Evolutionary conservation across 2,113 vertebrate species (phyloP).

Genomic region (Origma solitaria): DNA sequence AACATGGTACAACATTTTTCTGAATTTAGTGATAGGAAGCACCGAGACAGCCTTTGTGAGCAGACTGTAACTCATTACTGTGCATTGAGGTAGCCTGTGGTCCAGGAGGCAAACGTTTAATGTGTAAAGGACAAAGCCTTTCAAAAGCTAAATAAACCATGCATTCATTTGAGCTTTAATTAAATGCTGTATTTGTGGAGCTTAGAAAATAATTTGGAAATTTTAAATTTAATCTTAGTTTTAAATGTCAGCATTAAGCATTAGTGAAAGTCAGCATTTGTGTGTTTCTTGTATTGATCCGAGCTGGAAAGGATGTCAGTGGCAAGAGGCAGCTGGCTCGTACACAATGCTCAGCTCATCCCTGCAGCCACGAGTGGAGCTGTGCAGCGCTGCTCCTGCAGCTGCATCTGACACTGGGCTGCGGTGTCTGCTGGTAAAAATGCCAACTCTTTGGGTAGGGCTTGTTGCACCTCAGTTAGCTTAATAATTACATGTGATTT

Average conservation of each 20-base stretch:
- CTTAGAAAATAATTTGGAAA: conserved; percentile 17
- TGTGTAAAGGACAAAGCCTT: conserved; percentile 7
- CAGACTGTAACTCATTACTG: not conserved
- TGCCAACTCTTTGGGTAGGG: not conserved
- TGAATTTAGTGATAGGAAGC: not conserved
- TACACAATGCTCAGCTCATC: not conserved
- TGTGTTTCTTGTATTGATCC: not conserved
- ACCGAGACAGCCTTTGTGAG: conserved; percentile 6
- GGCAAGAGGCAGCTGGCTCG: not conserved
- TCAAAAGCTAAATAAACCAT: not conserved
- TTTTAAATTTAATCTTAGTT: not conserved
- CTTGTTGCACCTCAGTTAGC: not conserved
- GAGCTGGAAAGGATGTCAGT: not conserved
- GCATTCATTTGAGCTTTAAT: conserved; percentile 28
- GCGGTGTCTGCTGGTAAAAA: not conserved
- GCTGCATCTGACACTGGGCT: not conserved
- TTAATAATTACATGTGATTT: not conserved
- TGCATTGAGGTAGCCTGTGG: not conserved
- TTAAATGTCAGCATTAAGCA: not conserved
- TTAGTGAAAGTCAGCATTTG: not conserved
- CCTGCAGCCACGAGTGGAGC: fast-evolving
- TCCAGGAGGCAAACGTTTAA: not conserved
- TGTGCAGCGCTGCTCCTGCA: not conserved
- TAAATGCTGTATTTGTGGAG: conserved; percentile 26
- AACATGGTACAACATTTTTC: not conserved